Conservation (phyloP, 2,888 invertebrate species). For the Lottia scabra region DNA sequence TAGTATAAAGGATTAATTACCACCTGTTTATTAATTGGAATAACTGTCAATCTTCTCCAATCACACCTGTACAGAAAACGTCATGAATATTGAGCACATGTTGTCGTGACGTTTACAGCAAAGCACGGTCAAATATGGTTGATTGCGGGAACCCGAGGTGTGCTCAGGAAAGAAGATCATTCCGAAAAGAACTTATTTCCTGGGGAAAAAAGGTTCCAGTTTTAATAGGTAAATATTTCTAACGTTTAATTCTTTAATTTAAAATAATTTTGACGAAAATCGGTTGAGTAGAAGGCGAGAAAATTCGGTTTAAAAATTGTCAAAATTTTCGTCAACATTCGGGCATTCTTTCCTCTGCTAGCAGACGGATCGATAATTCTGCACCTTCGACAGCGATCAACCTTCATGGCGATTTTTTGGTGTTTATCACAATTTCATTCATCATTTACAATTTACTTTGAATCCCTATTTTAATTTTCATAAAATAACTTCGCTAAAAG, state of each 20-base stretch:
- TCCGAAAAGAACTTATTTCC: constrained; percentile 68
- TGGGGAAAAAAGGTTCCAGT: constrained; percentile 69
- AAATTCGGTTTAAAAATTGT: constrained; percentile 45
- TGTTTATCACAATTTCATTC: neutral
- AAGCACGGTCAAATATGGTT: constrained; percentile 61
- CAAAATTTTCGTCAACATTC: constrained; percentile 54
- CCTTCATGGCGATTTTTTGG: constrained; percentile 29
- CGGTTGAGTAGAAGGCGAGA: neutral
- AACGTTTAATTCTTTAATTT: constrained; percentile 9
- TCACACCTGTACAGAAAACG: constrained; percentile 53
- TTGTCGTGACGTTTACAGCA: constrained; percentile 51
- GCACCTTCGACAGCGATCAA: constrained; percentile 32
- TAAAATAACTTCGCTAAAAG: too few relatives aligned
- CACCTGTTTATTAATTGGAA: too few relatives aligned
- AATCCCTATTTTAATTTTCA: too few relatives aligned
- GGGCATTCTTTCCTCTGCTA: constrained; percentile 41
- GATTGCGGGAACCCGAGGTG: constrained; percentile 67
- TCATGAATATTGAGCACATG: constrained; percentile 48
- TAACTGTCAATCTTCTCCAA: neutral
- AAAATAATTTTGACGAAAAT: constrained; percentile 6
- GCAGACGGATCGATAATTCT: constrained; percentile 37
- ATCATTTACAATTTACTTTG: too few relatives aligned
- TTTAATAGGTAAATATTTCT: constrained; percentile 58
- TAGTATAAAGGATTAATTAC: too few relatives aligned
- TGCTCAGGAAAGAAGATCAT: constrained; percentile 64